Evolutionary conservation across 2,113 vertebrate genomes (phyloP).

Genomic region (Peromyscus californicus): DNA sequence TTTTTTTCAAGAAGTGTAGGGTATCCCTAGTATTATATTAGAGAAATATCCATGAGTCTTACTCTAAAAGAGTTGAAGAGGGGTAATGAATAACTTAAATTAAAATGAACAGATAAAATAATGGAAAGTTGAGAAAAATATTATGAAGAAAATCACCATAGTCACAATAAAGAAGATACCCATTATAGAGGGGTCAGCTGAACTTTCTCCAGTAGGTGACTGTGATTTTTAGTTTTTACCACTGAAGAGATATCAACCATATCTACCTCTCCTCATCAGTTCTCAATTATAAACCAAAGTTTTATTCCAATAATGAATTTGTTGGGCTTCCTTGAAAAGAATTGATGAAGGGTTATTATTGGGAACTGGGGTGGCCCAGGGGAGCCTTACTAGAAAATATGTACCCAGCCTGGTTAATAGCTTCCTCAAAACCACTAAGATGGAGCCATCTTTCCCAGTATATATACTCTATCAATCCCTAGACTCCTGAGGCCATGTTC

Average conservation of each 20-base stretch:
- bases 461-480: background rate
- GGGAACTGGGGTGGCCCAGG: too few species aligned
- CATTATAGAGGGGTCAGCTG: background rate
- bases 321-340: background rate
- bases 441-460: background rate
- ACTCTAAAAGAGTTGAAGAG: background rate
- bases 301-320: background rate
- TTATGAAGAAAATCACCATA: slow-evolving; percentile 11
- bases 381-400: background rate
- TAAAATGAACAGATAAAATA: slow-evolving; percentile 6
- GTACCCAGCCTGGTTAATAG: background rate
- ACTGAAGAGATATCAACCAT: background rate
- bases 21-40: background rate
- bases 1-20: background rate
- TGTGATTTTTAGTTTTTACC: background rate
- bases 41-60: background rate
- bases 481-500: background rate
- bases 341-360: background rate
- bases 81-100: background rate
- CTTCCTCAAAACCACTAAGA: background rate
- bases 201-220: slow-evolving; percentile 28
- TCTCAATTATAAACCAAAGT: background rate
- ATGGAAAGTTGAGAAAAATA: background rate
- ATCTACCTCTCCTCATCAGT: background rate
- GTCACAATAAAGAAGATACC: background rate